Base-by-base conservation (phyloP, 2,888 invertebrate species). In the Axea sp. region DNA sequence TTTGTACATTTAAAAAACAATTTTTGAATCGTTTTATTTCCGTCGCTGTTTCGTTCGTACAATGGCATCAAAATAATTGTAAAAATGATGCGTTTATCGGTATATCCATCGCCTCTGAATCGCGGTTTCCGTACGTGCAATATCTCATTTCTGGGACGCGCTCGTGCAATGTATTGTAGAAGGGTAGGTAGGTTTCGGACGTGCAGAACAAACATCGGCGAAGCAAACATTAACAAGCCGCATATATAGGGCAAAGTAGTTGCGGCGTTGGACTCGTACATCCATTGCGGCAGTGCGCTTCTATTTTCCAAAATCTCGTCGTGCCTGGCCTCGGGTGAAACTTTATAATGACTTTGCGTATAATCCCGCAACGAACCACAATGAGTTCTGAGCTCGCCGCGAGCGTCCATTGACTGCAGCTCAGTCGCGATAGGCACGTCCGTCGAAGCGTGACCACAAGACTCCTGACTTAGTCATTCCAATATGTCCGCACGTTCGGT, bases 321-420 rank as follows among this genome's bases (percentile, higher is more conserved):
- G n/a, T n/a, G n/a, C n/a, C n/a, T n/a, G 9, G 51, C 37, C 19
- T 37, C 41, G 51, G 62, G 37, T 49, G 74, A 71, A 71, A 71
- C 71, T 75, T 75, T 75, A 71, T 75, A 75, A 75, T 75, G 75
- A 71, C 75, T 71, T 62, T 71, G 71, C 65, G 60, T 67, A 71
- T 71, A 75, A 65, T 75, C 64, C 53, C 59, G 53, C 65, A 53
- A 53, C 64, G 59, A 49, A 33, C 62, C 55, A 47, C 74, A 68
- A 69, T 68, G 69, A 69, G 74, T 69, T 64, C 65, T 65, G 53
- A 57, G 74, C 59, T 26, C 30, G 43, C 67, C 73, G 19, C 62
- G 41, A 35, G 43, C 49, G 62, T 69, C 68, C 73, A 74, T 74
- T 74, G 68, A 68, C 53, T 57, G 55, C 35, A 5, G 39, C 47